A percentile compares a stretch with the other conserved stretches of the same genome.
phyloP scores from a whole-genome alignment of 1,140 invertebrate genomes.

The Drosophila dunni region DNA sequence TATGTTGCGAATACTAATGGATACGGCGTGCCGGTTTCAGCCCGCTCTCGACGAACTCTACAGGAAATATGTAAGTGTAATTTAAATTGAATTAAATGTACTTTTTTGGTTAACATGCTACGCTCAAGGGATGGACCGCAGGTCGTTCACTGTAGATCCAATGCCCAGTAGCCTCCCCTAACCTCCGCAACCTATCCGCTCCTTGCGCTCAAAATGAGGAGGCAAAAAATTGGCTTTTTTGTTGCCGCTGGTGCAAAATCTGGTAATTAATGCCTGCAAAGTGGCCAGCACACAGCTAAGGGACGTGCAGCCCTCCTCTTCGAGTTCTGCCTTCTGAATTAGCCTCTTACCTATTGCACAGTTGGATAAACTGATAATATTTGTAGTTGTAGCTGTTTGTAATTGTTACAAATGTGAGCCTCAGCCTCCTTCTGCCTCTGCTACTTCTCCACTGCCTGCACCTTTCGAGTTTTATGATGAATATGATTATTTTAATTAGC shows the following conservation, averaged over 20 bases:
- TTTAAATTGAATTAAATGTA: slow-evolving; percentile 84
- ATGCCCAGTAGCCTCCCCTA: slow-evolving; percentile 1
- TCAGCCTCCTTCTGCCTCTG: not conserved
- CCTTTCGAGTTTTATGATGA: slow-evolving; percentile 67
- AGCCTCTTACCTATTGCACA: slow-evolving; percentile 24
- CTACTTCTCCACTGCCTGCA: too few species aligned
- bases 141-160: slow-evolving; percentile 9
- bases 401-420: slow-evolving; percentile 74
- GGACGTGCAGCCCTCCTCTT: not conserved
- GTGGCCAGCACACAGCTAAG: slow-evolving; percentile 40
- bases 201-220: not conserved
- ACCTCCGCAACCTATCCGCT: not conserved
- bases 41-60: slow-evolving; percentile 11
- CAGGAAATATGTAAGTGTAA: slow-evolving; percentile 83
- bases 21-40: slow-evolving; percentile 42
- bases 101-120: slow-evolving; percentile 50
- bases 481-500: slow-evolving; percentile 84
- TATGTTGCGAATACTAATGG: slow-evolving; percentile 84
- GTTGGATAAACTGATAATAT: slow-evolving; percentile 47
- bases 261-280: slow-evolving; percentile 74
- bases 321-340: slow-evolving; percentile 19
- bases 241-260: slow-evolving; percentile 58
- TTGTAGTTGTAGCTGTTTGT: slow-evolving; percentile 38
- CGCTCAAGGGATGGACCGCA: slow-evolving; percentile 1
- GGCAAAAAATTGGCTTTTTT: slow-evolving; percentile 11